Evolutionary conservation across 2,888 invertebrate species (phyloP).

Genomic region (Caenorhabditis sp.): DNA sequence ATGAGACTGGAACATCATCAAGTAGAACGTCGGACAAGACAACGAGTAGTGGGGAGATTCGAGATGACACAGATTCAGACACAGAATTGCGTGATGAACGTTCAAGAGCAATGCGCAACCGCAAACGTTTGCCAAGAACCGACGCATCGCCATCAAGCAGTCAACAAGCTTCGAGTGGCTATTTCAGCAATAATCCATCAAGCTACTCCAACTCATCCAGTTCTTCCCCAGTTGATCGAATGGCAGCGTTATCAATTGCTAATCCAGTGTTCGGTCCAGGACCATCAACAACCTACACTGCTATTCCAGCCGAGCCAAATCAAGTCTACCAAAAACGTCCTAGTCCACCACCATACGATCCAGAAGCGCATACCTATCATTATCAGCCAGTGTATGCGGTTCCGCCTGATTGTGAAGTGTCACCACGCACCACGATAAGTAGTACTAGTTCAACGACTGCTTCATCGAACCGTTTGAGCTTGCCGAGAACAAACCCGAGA

Average conservation of each 20-base stretch:
- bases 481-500: constrained; percentile 47
- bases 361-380: constrained; percentile 38
- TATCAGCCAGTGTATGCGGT: constrained; percentile 44
- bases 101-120: constrained; percentile 29
- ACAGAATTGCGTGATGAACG: constrained; percentile 38
- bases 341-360: constrained; percentile 47
- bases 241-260: constrained; percentile 49
- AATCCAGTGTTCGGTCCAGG: constrained; percentile 52
- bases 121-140: constrained; percentile 33
- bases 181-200: constrained; percentile 60
- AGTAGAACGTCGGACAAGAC: constrained; percentile 49
- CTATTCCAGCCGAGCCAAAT: constrained; percentile 30
- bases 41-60: constrained; percentile 45
- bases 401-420: constrained; percentile 47
- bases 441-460: neutral
- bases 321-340: constrained; percentile 39
- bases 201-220: constrained; percentile 56
- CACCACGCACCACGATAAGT: constrained; percentile 21
- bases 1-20: constrained; percentile 50
- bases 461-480: constrained; percentile 22
- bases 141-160: constrained; percentile 39
- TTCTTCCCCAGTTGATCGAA: constrained; percentile 53
- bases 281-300: constrained; percentile 24
- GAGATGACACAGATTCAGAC: constrained; percentile 51
- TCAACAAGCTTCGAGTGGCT: constrained; percentile 63